Evolutionary conservation across 2,113 vertebrate genomes (phyloP), one percentile per base, ranked within the genome.

Genomic region (Aix galericulata): DNA sequence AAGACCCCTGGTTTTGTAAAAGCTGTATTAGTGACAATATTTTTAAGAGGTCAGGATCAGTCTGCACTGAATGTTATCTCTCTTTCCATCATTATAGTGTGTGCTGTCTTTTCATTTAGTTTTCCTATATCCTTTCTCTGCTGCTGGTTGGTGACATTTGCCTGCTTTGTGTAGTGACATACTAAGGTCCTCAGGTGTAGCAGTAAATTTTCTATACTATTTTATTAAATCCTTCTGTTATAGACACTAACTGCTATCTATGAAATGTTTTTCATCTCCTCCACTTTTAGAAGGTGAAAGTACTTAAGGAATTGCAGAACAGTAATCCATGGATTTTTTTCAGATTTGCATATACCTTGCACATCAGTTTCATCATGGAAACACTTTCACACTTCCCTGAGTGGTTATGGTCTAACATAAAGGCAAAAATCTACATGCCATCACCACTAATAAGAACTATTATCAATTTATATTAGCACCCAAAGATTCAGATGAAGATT

Each of bases 61-160:
- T 23, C 44, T 23, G 17, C 1, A 1, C 13, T 4, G 1, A 66
- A 36, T n/a, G 12, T 18, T 68, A 0, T 44, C 62, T 68, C 48
- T 60, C 29, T 55, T 23, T 44, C 42, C 6, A 36, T 59, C 58
- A 22, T 48, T 72, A 21, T 3, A 34, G 4, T 1, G 0, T 18
- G 44, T 58, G 46, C 44, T 68, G 10, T 25, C 84, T 25, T 66
- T 27, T 60, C 75, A n/a, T 15, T 36, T 58, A 56, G 25, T 10
- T 72, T 50, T 34, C 48, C 52, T 48, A 3, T 23, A 25, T 25
- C 38, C 14, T 52, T 89, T 80, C 40, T 62, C 23, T n/a, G 0
- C 11, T 77, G 17, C n/a, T 40, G 13, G 3, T 13, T 82, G 72
- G 16, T 88, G 64, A 90, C 46, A 36, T 17, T 40, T 83, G 46